Evolutionary conservation across 2,113 vertebrate genomes (phyloP).

Genomic region (Heterotis niloticus): DNA sequence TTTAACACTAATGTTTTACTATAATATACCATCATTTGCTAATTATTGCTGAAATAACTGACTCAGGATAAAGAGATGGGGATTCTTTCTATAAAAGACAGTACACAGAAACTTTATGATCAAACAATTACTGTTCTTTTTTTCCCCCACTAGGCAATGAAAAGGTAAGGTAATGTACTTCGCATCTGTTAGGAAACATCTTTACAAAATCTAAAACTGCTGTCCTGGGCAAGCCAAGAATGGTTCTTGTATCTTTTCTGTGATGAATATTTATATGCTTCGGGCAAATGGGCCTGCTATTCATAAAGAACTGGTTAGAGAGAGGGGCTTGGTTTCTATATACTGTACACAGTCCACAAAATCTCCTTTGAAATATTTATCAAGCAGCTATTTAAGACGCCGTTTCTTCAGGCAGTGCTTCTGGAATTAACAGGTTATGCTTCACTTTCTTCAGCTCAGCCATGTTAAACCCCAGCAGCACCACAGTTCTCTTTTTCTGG

Average conservation of each 20-base stretch:
- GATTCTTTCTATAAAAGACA: slow-evolving; percentile 4
- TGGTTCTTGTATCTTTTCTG: not conserved
- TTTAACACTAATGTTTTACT: slow-evolving; percentile 2
- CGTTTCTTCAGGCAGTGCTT: slow-evolving; percentile 38
- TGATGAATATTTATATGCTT: no score
- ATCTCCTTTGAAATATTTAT: not conserved
- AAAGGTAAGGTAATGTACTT: not conserved
- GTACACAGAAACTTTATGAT: not conserved
- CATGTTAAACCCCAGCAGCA: slow-evolving; percentile 92
- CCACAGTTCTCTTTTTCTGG: slow-evolving; percentile 61
- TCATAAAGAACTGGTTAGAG: slow-evolving; percentile 1
- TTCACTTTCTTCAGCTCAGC: slow-evolving; percentile 77
- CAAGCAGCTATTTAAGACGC: slow-evolving; percentile 6
- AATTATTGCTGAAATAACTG: slow-evolving; percentile 23
- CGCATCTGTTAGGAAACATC: slow-evolving; percentile 16
- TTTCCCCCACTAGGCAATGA: not conserved
- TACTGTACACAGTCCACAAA: not conserved
- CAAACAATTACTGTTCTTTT: slow-evolving; percentile 1
- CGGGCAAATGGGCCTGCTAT: not conserved
- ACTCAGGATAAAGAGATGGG: not conserved
- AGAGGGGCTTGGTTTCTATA: not conserved
- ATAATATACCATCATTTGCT: slow-evolving; percentile 6
- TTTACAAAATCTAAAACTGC: not conserved
- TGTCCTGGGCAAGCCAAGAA: slow-evolving; percentile 1
- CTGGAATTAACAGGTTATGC: slow-evolving; percentile 70